These are phyloP conservation scores for Nemopilema nomurai DNA, from an alignment of 30 jellyfish, hydroid and myxozoan genomes.

Conservation along the genomic window DNA sequence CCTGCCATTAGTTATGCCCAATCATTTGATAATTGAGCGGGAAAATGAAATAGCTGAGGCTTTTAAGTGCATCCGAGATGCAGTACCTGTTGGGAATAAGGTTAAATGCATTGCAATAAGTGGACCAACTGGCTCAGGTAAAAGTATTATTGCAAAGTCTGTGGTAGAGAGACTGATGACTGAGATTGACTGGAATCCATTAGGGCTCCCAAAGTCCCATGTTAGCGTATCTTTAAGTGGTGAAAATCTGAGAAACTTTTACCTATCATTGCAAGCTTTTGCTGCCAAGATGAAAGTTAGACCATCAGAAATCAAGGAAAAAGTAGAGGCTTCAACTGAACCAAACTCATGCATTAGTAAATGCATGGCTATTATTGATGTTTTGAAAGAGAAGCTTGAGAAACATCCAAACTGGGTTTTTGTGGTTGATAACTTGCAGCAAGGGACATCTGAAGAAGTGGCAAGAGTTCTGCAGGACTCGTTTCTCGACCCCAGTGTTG, in stretches of 20 bases:
- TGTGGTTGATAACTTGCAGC: constrained; percentile 82
- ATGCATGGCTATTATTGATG: constrained; percentile 67
- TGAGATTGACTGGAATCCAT: constrained; percentile 64
- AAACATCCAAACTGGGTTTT: constrained; percentile 98
- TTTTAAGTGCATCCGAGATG: constrained; percentile 1
- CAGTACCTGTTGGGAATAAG: constrained; percentile 37
- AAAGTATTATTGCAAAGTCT: constrained; percentile 69
- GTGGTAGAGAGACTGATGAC: constrained; percentile 55
- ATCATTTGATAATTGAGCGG: constrained; percentile 68
- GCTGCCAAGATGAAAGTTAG: constrained; percentile 74
- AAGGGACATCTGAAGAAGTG: constrained; percentile 68
- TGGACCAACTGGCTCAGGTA: constrained; percentile 95
- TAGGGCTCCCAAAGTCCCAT: constrained; percentile 90
- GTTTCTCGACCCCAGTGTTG: constrained; percentile 34
- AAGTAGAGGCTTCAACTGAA: constrained; percentile 1
- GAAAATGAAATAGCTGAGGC: constrained; percentile 22
- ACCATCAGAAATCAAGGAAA: constrained; percentile 69
- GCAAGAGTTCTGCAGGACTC: constrained; percentile 31
- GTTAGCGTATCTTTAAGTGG: constrained; percentile 68
- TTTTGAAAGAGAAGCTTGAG: constrained; percentile 65
- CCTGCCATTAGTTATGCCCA: constrained; percentile 79
- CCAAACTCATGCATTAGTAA: constrained; percentile 14
- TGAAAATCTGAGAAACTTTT: constrained; percentile 67
- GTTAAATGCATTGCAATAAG: constrained; percentile 41
- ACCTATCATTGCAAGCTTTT: constrained; percentile 78